These are phyloP conservation scores for Periparus ater DNA, from an alignment of 2,797 vertebrate species.

Conservation along the genomic window DNA sequence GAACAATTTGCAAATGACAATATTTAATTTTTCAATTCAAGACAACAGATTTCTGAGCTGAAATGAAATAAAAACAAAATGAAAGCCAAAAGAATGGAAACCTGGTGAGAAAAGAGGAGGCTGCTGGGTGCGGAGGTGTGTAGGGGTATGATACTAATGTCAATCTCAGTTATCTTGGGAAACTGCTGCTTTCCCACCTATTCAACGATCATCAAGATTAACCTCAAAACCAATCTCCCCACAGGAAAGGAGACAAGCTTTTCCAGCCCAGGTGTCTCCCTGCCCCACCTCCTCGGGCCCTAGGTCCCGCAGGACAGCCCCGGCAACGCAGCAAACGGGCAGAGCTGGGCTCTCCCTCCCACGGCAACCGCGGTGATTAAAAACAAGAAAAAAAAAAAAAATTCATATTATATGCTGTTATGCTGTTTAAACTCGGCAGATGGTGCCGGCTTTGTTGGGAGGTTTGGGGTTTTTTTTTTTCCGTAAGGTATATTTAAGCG, in stretches of 20 bases:
- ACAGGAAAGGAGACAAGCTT: background rate
- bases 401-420: no score
- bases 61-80: background rate
- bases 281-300: background rate
- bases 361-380: fast-evolving
- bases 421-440: fast-evolving
- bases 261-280: background rate
- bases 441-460: fast-evolving
- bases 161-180: background rate
- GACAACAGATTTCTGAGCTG: background rate
- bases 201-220: background rate
- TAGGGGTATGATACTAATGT: background rate
- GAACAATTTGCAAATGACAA: background rate
- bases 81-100: background rate
- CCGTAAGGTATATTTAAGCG: fast-evolving
- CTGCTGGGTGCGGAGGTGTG: background rate
- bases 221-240: background rate
- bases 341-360: background rate
- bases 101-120: background rate
- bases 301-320: background rate
- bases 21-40: background rate
- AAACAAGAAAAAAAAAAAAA: background rate
- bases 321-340: fast-evolving
- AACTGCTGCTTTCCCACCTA: background rate
- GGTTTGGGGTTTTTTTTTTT: background rate